phyloP scores from a whole-genome alignment of 1,140 invertebrate genomes.

The Platorchestia sp. region DNA sequence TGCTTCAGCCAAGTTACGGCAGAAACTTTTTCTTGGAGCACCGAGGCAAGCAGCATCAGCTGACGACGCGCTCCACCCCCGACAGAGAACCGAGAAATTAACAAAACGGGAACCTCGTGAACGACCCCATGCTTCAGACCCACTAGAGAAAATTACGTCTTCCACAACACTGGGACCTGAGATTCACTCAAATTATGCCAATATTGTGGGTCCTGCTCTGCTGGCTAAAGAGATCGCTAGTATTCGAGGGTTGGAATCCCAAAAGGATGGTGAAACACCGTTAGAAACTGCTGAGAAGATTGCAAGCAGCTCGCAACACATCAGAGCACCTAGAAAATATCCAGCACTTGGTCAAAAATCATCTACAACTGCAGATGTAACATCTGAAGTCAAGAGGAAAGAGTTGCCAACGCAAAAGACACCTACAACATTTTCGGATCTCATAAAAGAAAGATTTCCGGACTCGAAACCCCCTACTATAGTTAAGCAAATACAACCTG shows the following conservation, averaged over 20 bases:
- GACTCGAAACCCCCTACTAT: neutral
- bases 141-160: neutral
- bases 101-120: neutral
- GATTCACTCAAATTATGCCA: neutral
- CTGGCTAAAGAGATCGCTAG: neutral
- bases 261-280: neutral
- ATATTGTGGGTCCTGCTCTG: neutral
- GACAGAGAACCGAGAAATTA: neutral
- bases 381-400: neutral
- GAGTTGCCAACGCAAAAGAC: neutral
- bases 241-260: neutral
- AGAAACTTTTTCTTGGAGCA: neutral
- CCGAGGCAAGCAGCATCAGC: neutral
- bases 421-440: constrained; percentile 19
- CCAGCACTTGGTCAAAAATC: neutral
- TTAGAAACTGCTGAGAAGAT: neutral
- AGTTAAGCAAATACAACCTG: neutral
- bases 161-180: neutral
- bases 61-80: neutral
- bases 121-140: neutral
- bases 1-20: neutral
- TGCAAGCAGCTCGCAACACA: neutral
- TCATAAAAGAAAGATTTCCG: constrained; percentile 9
- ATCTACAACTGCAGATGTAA: neutral
- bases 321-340: neutral